Evolutionary conservation across 1,140 invertebrate genomes (phyloP).

Genomic region (Pomacea maculata): DNA sequence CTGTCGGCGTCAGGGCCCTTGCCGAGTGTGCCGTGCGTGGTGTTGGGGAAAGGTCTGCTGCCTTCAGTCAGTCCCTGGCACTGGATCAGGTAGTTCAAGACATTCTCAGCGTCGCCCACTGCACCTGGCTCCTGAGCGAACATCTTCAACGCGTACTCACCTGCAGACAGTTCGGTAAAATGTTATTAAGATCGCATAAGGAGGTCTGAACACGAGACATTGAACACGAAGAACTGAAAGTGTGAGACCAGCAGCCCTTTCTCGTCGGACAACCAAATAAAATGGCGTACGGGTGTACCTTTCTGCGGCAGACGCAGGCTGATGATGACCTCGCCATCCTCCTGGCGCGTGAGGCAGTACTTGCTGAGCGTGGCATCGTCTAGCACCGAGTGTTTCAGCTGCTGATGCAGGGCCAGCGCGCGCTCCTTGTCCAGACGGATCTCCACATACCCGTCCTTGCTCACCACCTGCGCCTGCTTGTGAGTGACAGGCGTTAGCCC

Average conservation of each 20-base stretch:
- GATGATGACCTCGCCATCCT: conserved; percentile 53
- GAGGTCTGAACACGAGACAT: not conserved
- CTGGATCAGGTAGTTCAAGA: conserved; percentile 59
- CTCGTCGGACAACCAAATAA: not conserved
- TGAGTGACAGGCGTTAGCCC: conserved; percentile 57
- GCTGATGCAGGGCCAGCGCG: conserved; percentile 48
- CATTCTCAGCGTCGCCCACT: conserved; percentile 55
- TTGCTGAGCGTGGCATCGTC: conserved; percentile 59
- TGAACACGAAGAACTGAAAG: no score
- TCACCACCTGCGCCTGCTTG: conserved; percentile 50
- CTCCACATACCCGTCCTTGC: conserved; percentile 55
- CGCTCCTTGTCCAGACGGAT: conserved; percentile 54
- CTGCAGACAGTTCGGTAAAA: not conserved
- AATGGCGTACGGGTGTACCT: conserved; percentile 22
- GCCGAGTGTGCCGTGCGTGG: conserved; percentile 51
- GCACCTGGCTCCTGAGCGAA: conserved; percentile 51
- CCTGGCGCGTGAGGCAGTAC: conserved; percentile 48
- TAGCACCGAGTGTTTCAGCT: conserved; percentile 52
- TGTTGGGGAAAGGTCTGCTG: conserved; percentile 54
- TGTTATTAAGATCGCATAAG: not conserved
- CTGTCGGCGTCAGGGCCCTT: conserved; percentile 40
- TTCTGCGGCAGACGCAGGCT: conserved; percentile 55
- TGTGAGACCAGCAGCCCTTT: no score
- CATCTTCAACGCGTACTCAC: conserved; percentile 58
- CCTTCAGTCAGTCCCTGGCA: conserved; percentile 36